Evolutionary conservation across 2,797 vertebrate species (phyloP).

Genomic region (Sebastolobus altivelis): DNA sequence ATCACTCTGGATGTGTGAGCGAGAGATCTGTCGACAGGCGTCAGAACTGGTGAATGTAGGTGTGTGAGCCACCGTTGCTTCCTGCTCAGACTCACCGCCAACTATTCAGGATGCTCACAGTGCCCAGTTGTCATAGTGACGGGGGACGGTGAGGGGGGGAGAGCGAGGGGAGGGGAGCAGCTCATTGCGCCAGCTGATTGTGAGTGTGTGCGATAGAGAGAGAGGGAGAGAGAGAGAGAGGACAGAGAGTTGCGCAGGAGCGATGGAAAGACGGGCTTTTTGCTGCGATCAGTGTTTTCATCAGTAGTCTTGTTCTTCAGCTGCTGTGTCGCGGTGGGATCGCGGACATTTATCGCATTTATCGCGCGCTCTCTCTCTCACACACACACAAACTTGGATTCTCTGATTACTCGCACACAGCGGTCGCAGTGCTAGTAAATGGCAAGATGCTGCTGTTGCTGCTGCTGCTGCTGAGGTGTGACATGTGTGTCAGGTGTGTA

Average conservation of each 20-base stretch:
- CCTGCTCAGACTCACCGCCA: slow-evolving; percentile 58
- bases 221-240: slow-evolving; percentile 40
- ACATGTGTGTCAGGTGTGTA: slow-evolving; percentile 65
- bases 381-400: slow-evolving; percentile 40
- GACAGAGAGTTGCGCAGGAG: slow-evolving; percentile 75
- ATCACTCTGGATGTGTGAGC: slow-evolving; percentile 46
- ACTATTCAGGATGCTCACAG: slow-evolving; percentile 74
- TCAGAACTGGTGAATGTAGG: slow-evolving; percentile 55
- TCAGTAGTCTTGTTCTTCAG: slow-evolving; percentile 62
- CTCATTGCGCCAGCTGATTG: slow-evolving; percentile 79
- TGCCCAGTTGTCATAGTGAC: slow-evolving; percentile 88
- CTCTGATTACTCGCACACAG: slow-evolving; percentile 29
- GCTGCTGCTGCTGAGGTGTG: slow-evolving; percentile 1
- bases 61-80: slow-evolving; percentile 54
- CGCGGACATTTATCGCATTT: slow-evolving; percentile 44
- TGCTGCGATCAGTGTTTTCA: slow-evolving; percentile 78
- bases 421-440: slow-evolving; percentile 34
- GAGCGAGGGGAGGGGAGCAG: slow-evolving; percentile 76
- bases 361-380: slow-evolving; percentile 17
- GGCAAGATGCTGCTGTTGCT: slow-evolving; percentile 53
- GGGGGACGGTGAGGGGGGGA: slow-evolving; percentile 73
- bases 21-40: slow-evolving; percentile 55
- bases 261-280: slow-evolving; percentile 71
- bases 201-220: slow-evolving; percentile 57
- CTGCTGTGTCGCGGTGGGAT: slow-evolving; percentile 57